Evolutionary conservation across 2,113 vertebrate genomes (phyloP).

Genomic region (Larimichthys crocea): DNA sequence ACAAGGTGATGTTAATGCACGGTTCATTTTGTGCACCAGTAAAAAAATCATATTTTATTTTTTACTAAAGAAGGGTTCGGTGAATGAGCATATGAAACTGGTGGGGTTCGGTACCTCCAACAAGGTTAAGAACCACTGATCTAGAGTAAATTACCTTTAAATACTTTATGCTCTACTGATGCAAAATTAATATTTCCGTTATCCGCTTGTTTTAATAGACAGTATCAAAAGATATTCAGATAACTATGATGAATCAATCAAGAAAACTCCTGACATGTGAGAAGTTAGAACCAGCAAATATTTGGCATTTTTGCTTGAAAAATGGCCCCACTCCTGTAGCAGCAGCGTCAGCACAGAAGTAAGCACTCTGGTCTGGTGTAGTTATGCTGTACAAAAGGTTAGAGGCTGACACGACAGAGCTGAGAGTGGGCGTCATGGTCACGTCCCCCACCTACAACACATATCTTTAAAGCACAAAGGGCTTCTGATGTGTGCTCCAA

Average conservation of each 20-base stretch:
- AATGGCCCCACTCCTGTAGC: not conserved
- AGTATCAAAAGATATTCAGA: not conserved
- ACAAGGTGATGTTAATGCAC: too few species aligned
- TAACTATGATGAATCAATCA: not conserved
- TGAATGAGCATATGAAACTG: too few species aligned
- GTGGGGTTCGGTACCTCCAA: too few species aligned
- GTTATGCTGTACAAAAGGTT: conserved; percentile 53
- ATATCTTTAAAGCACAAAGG: conserved; percentile 63
- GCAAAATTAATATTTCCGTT: too few species aligned
- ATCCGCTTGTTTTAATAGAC: not conserved
- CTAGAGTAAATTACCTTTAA: not conserved
- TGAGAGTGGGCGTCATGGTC: conserved; percentile 55
- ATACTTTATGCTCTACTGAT: not conserved
- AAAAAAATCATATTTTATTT: too few species aligned
- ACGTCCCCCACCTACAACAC: conserved; percentile 58
- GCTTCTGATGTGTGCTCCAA: conserved; percentile 51
- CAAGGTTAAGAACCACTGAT: too few species aligned
- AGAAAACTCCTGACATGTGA: not conserved
- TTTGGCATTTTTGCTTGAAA: not conserved
- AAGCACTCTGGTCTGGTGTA: conserved; percentile 15
- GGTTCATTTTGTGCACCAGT: too few species aligned
- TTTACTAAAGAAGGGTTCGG: too few species aligned
- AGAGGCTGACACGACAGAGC: conserved; percentile 40
- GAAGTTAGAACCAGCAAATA: not conserved
- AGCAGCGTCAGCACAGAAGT: conserved; percentile 17